These are phyloP conservation scores for Bubo blakistoni DNA, from an alignment of 2,113 vertebrate genomes.

Conservation along the genomic window DNA sequence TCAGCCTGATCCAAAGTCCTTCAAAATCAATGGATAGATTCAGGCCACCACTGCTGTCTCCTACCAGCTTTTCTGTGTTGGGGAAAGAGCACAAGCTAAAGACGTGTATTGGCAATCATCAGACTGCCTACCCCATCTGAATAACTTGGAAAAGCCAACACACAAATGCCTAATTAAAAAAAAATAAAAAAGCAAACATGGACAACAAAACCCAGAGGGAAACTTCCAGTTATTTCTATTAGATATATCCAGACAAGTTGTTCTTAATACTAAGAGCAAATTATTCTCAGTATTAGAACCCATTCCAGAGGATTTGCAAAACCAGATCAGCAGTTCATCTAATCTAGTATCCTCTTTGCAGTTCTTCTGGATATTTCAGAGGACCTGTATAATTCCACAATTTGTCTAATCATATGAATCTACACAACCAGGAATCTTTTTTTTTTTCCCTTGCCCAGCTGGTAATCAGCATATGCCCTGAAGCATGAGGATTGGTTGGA, in stretches of 20 bases:
- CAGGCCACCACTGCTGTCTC: not conserved
- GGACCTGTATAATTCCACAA: slow-evolving; percentile 32
- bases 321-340: not conserved
- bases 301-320: slow-evolving; percentile 25
- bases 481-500: slow-evolving; percentile 49
- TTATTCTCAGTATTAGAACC: not conserved
- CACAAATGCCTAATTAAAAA: not conserved
- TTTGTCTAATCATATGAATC: slow-evolving; percentile 44
- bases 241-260: not conserved
- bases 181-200: not conserved
- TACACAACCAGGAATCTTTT: slow-evolving; percentile 39
- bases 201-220: not conserved
- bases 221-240: not conserved
- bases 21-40: not conserved
- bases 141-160: not conserved
- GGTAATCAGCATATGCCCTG: slow-evolving; percentile 61
- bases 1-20: not conserved
- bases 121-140: not conserved
- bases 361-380: slow-evolving; percentile 37
- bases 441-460: slow-evolving; percentile 12
- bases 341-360: not conserved
- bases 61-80: not conserved
- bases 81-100: not conserved
- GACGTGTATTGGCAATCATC: not conserved
- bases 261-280: not conserved